Evolutionary conservation across 2,888 invertebrate genomes (phyloP).

Genomic region (Ganaspis brasiliensis): DNA sequence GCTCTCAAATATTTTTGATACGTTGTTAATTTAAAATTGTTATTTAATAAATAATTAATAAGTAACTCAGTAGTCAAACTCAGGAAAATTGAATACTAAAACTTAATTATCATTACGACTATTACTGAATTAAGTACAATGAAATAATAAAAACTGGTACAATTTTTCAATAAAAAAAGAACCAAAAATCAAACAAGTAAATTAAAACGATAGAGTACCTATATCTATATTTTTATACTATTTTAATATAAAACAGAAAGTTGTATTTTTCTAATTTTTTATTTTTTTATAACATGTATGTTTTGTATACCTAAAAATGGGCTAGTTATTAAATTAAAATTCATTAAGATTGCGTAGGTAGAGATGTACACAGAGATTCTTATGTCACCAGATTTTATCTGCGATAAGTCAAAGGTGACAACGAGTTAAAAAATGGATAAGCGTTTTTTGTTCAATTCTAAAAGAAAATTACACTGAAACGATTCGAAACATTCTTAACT

Average conservation of each 20-base stretch:
- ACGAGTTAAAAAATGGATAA: background rate
- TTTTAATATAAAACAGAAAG: background rate
- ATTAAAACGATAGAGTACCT: no score
- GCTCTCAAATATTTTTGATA: background rate
- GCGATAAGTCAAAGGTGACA: constrained; percentile 42
- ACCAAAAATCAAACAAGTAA: no score
- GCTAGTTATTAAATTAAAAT: constrained; percentile 15
- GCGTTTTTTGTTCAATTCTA: no score
- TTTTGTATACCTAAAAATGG: background rate
- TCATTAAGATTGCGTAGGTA: background rate
- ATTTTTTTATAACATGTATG: background rate
- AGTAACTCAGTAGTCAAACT: background rate
- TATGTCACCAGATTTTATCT: constrained; percentile 37
- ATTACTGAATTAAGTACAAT: background rate
- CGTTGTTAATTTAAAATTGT: background rate
- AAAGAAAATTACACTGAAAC: no score
- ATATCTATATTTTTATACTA: background rate
- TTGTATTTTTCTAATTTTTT: background rate
- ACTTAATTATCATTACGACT: background rate
- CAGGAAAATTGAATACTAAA: constrained; percentile 1
- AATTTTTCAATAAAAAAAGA: no score
- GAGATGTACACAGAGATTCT: background rate
- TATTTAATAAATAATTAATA: background rate
- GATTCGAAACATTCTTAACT: background rate
- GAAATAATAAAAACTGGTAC: no score